Conservation (phyloP, 2,113 vertebrate species). For the Neopipo cinnamomea region DNA sequence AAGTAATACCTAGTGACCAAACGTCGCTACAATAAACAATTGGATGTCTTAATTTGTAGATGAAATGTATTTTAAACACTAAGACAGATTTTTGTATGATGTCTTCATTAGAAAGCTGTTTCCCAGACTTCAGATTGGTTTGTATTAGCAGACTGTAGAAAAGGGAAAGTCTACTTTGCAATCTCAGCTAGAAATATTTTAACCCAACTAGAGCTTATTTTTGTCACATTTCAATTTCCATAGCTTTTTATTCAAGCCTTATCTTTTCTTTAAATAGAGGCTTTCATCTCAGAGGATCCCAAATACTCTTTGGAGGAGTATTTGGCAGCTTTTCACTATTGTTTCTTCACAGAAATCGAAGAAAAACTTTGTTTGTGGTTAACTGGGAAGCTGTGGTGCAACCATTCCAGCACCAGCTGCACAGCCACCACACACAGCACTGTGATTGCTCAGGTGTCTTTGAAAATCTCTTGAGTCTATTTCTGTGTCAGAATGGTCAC, state of each 20-base stretch:
- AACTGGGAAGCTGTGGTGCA: neutral
- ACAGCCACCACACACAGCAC: rapidly evolving
- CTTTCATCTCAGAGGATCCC: slow-evolving; percentile 36
- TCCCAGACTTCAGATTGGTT: neutral
- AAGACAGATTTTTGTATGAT: neutral
- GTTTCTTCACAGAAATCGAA: slow-evolving; percentile 13
- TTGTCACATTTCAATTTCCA: slow-evolving; percentile 17
- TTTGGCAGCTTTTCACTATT: slow-evolving; percentile 33
- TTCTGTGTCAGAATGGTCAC: neutral
- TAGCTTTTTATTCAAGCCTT: slow-evolving; percentile 19
- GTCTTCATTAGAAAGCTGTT: neutral
- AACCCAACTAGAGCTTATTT: slow-evolving; percentile 29
- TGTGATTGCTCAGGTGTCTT: neutral
- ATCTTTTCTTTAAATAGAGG: slow-evolving; percentile 27
- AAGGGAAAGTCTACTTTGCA: neutral
- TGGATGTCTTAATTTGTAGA: neutral
- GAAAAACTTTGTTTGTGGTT: neutral
- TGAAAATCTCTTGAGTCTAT: neutral
- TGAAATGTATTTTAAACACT: neutral
- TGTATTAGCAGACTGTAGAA: neutral
- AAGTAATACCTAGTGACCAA: neutral
- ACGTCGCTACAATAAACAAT: neutral
- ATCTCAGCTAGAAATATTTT: slow-evolving; percentile 35
- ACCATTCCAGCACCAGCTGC: neutral
- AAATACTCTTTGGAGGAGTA: neutral